Conservation (phyloP, 2,797 vertebrate species). For the Enoplosus armatus region DNA sequence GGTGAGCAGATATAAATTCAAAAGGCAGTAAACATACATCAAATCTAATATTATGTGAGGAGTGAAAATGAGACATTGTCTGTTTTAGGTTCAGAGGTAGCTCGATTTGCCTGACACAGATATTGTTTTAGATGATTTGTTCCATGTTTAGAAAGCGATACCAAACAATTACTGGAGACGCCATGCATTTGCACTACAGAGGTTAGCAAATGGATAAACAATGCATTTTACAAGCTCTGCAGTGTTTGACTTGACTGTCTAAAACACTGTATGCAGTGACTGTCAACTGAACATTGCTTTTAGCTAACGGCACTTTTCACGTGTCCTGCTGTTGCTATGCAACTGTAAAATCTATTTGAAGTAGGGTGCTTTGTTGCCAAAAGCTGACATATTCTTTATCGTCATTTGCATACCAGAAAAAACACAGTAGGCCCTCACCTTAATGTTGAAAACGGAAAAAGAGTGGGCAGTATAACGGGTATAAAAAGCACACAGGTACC, state of each 20-base stretch:
- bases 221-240: background rate
- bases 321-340: constrained; percentile 61
- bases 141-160: background rate
- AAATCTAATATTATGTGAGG: background rate
- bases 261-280: constrained; percentile 1
- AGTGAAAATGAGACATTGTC: background rate
- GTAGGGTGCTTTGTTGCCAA: constrained; percentile 23
- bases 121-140: background rate
- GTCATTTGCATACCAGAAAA: constrained; percentile 24
- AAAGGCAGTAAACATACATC: background rate
- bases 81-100: background rate
- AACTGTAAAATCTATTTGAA: constrained; percentile 60
- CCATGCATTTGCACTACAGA: background rate
- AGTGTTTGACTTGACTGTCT: background rate
- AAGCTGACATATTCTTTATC: constrained; percentile 39
- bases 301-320: constrained; percentile 15
- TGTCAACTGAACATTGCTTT: constrained; percentile 27
- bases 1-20: background rate
- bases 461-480: background rate
- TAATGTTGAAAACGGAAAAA: background rate
- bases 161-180: background rate
- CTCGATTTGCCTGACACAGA: background rate
- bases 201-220: background rate
- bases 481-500: background rate
- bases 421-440: constrained; percentile 2